Evolutionary conservation across 2,113 vertebrate species (phyloP).

Genomic region (Donacobius atricapilla): DNA sequence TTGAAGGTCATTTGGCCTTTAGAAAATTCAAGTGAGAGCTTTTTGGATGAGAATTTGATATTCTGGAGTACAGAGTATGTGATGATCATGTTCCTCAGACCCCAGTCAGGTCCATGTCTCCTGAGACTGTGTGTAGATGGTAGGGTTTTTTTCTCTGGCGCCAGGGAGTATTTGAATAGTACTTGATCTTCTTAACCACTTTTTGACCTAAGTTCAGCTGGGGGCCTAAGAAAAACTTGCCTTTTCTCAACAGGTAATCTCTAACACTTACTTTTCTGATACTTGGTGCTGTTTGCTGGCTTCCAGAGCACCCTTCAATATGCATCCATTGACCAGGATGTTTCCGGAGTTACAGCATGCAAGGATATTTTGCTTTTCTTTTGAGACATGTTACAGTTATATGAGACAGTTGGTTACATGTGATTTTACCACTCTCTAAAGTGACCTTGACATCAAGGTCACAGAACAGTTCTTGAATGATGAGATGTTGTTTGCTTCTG

Average conservation of each 20-base stretch:
- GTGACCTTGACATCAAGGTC: background rate
- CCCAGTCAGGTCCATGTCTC: background rate
- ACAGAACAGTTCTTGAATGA: background rate
- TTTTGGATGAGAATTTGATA: background rate
- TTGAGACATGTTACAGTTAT: too few species aligned
- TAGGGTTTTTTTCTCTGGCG: background rate
- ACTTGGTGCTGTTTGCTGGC: background rate
- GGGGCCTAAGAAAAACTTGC: background rate
- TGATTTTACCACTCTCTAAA: background rate
- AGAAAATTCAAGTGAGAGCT: background rate
- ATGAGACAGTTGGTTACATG: background rate
- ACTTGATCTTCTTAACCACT: background rate
- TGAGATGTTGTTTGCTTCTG: background rate
- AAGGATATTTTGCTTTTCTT: background rate
- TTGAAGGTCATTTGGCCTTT: background rate
- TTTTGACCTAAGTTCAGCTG: background rate
- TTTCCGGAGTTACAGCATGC: background rate
- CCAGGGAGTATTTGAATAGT: rapidly evolving
- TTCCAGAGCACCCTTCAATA: background rate
- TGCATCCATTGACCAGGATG: background rate
- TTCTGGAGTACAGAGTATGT: background rate
- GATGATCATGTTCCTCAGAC: background rate
- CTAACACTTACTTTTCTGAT: background rate
- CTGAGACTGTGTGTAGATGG: background rate
- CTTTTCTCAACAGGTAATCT: background rate